Evolutionary conservation across 1,140 invertebrate genomes (phyloP), one percentile per base, ranked within the genome.

Genomic region (Heliconius hermathena): DNA sequence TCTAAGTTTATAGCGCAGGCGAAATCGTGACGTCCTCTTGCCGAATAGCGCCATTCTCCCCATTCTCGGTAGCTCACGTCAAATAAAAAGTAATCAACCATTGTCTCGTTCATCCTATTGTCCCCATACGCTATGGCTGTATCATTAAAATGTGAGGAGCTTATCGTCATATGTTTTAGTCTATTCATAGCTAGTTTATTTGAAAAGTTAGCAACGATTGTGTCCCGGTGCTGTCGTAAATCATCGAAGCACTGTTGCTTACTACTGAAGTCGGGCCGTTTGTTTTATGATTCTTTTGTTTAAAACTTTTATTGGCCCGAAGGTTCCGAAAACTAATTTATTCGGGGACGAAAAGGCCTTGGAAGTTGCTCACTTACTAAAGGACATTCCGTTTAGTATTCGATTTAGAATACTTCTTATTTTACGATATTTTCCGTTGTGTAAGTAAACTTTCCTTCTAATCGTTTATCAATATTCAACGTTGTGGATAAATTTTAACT

Each of bases 201-300:
- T 87, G 87, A 89, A 93, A 90, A 91, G 86, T 92, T 91, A 78
- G 76, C 85, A 81, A 84, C 87, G 86, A 91, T 92, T 91, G 85
- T 89, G 88, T 92, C 87, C 88, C 88, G 88, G 76, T 85, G 87
- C 83, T 74, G 77, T 89, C 89, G 88, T 94, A 93, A 94, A 93
- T 94, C 91, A 94, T 90, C 87, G 83, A 85, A 88, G 86, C 84
- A 86, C 86, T 92, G 88, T 90, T 89, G 90, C 89, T 89, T 90
- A 88, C 91, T 91, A 91, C 90, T 84, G 90, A 88, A 90, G 82
- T 90, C 87, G 72, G 85, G 76, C 83, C 84, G 84, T 90, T 89
- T 87, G 85, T 92, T 94, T 94, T 94, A 94, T 94, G 92, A 93
- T 92, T 91, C 93, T 93, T 94, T 94, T 94, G 92, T 94, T 93